These are phyloP conservation scores for Cylloceria caligata DNA, from an alignment of 2,888 invertebrate genomes.

Conservation along the genomic window DNA sequence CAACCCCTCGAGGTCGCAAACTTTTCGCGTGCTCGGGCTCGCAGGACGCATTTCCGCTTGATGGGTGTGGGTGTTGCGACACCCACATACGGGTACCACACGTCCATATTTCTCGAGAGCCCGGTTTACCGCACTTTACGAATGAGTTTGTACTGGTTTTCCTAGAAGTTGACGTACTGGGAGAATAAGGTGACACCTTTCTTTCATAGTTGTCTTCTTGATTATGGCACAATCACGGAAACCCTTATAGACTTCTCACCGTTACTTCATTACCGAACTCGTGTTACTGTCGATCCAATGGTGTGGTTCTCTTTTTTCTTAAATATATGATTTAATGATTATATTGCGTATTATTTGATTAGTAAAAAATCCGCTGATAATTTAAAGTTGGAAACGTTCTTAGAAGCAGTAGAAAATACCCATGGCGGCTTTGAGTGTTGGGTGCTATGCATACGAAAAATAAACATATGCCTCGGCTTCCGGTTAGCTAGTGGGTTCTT, in stretches of 20 bases:
- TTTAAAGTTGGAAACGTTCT: constrained; percentile 34
- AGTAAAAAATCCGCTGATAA: not conserved
- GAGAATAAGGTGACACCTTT: constrained; percentile 3
- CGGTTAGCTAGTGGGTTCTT: constrained; percentile 37
- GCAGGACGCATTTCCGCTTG: constrained; percentile 55
- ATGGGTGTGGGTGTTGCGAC: constrained; percentile 6
- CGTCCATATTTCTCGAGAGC: not conserved
- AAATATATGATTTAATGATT: not conserved
- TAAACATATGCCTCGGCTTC: constrained; percentile 54
- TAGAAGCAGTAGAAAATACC: not conserved
- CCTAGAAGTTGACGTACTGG: not conserved
- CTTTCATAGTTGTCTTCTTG: not conserved
- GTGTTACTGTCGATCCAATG: not conserved
- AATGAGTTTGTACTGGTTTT: constrained; percentile 18
- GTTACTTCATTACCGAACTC: not conserved
- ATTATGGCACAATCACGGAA: not conserved
- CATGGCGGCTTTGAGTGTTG: not conserved
- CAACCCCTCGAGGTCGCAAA: constrained; percentile 57
- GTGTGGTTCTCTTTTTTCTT: not conserved
- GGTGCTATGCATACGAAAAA: constrained; percentile 26
- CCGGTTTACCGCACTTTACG: constrained; percentile 42
- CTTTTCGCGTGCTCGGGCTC: constrained; percentile 54
- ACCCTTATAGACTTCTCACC: not conserved
- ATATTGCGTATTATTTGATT: no score
- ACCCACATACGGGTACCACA: not conserved